Evolutionary conservation across 2,888 invertebrate genomes (phyloP), one percentile per base, ranked within the genome.

Genomic region (Tachina fera): DNA sequence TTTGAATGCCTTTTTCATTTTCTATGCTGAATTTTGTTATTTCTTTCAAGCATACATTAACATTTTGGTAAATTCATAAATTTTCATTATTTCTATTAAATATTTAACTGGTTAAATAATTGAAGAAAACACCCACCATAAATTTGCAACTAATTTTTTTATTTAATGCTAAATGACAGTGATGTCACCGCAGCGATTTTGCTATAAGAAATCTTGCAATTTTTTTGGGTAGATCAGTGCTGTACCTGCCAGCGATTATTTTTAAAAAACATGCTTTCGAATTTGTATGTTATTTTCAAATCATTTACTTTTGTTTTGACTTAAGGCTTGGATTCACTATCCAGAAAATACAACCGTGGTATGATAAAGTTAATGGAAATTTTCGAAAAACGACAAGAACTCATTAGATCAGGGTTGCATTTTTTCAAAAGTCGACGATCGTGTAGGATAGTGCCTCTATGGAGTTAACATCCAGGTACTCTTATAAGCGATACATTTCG

Each of bases 111-210:
- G 49, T 60, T 16, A 68, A 47, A 67, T 60, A 76, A 68, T 58
- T 63, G 1, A 67, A 72, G 78, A 79, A 82, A 75, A 75, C 85
- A 83, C 82, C 85, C 85, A 86, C 85, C 82, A 79, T 56, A 14
- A 47, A 22, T 70, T 75, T 51, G 61, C 71, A n/a, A 58, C 81
- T 31, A 84, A 77, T 63, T 72, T 58, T 45, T 70, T 75, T 75
- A 43, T 79, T 70, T 74, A 79, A 49, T 75, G 61, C 79, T 45
- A 60, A 63, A 71, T 72, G 71, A 65, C 56, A 72, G 68, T 70
- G 43, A 39, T n/a, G 70, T 3, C n/a, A 39, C 1, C n/a, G 47
- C 13, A 31, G n/a, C 11, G n/a, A 45, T 71, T 47, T 11, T 39
- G 31, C n/a, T 43, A 16, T 43, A 8, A 22, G 3, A 47, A 4